phyloP scores from a whole-genome alignment of 2,113 vertebrate species.

The Archilochus colubris region DNA sequence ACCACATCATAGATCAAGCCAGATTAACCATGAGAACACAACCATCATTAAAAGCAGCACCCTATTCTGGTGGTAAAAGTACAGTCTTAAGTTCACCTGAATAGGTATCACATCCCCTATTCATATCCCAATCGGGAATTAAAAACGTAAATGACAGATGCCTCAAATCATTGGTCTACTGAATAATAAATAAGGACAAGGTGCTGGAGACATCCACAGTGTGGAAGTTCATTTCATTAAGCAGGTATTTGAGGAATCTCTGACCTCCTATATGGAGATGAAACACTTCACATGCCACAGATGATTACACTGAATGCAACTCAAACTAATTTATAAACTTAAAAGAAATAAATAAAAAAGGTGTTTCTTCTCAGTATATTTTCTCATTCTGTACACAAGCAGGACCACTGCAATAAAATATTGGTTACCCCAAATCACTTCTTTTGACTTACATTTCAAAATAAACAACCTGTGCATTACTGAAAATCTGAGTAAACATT shows the following conservation, averaged over 20 bases:
- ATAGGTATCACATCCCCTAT: background rate
- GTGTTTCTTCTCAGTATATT: background rate
- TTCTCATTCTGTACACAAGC: background rate
- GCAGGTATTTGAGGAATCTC: background rate
- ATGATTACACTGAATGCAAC: background rate
- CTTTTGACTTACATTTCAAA: background rate
- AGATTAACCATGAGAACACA: background rate
- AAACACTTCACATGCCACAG: background rate
- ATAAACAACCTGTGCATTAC: background rate
- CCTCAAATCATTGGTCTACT: background rate
- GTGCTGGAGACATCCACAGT: background rate
- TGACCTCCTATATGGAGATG: background rate
- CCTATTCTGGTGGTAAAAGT: background rate
- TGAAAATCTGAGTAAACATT: background rate
- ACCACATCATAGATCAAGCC: background rate
- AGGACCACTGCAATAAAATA: fast-evolving
- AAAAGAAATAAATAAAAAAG: background rate
- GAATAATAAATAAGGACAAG: background rate
- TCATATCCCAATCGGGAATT: background rate
- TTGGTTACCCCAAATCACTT: background rate
- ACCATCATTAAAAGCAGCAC: background rate
- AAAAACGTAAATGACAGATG: background rate
- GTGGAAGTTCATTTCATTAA: background rate
- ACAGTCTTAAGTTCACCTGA: background rate
- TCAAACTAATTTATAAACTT: background rate